Percentiles rank a stretch among this genome's conserved stretches.
These are phyloP conservation scores for Gymnoscelis rufifasciata DNA, from an alignment of 2,888 invertebrate species.

Conservation along the genomic window DNA sequence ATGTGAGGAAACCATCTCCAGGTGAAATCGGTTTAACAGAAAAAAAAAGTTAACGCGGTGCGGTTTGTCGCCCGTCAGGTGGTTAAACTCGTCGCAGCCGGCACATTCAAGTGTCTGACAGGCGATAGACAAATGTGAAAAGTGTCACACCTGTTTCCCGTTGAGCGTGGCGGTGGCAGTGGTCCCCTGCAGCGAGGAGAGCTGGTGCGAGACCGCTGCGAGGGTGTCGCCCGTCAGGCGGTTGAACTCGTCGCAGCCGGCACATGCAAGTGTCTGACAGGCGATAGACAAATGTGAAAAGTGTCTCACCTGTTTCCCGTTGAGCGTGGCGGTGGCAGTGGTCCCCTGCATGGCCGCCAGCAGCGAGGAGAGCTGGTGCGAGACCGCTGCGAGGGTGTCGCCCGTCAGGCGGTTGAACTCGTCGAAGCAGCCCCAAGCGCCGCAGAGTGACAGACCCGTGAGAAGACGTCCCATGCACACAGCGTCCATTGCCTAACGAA, in stretches of 20 bases:
- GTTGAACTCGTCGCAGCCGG: constrained; percentile 99
- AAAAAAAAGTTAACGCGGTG: too few species aligned
- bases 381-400: constrained; percentile 95
- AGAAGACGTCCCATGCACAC: constrained; percentile 96
- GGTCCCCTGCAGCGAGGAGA: constrained; percentile 84
- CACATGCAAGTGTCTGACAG: constrained; percentile 51
- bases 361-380: constrained; percentile 95
- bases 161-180: constrained; percentile 50
- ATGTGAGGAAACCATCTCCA: too few species aligned
- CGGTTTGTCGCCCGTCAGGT: constrained; percentile 94
- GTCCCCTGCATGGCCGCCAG: constrained; percentile 82
- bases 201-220: constrained; percentile 97
- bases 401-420: constrained; percentile 98
- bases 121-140: neutral
- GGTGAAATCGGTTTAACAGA: too few species aligned
- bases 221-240: constrained; percentile 95
- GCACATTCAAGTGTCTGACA: constrained; percentile 65
- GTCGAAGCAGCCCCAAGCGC: constrained; percentile 99
- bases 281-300: neutral
- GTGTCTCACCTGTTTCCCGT: constrained; percentile 57
- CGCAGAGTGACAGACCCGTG: constrained; percentile 94
- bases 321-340: constrained; percentile 46
- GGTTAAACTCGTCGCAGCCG: constrained; percentile 99
- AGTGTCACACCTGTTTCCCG: constrained; percentile 53
- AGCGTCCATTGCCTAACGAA: constrained; percentile 90